Conservation (phyloP, 2,888 invertebrate species). For the Brassicogethes aeneus region DNA sequence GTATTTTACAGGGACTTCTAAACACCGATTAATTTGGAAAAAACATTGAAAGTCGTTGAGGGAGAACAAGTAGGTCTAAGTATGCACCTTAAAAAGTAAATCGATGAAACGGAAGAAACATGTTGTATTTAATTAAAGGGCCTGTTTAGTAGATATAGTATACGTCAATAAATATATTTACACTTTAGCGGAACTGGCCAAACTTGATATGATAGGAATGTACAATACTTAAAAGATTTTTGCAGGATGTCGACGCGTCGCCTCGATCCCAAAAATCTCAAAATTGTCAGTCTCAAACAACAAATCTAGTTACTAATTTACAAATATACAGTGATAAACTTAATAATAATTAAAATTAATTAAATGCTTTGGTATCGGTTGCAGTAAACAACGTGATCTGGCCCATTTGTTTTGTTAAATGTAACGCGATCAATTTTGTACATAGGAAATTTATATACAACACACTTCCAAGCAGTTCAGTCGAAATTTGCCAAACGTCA, state of each 20-base stretch:
- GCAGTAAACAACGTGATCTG: constrained; percentile 37
- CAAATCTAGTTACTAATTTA: constrained; percentile 36
- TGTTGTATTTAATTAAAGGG: background rate
- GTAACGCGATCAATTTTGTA: background rate
- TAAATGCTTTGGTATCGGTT: constrained; percentile 45
- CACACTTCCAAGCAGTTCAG: background rate
- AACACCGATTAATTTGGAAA: constrained; percentile 29
- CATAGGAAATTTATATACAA: background rate
- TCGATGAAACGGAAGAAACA: too few species aligned
- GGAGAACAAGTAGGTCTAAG: too few species aligned
- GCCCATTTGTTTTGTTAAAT: constrained; percentile 6
- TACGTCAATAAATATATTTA: constrained; percentile 35
- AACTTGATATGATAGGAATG: constrained; percentile 40
- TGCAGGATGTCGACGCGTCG: background rate
- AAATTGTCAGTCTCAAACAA: constrained; percentile 40
- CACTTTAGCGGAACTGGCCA: constrained; percentile 35
- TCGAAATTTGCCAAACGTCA: background rate
- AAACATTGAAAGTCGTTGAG: too few species aligned
- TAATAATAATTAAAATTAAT: constrained; percentile 37
- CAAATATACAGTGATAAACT: constrained; percentile 39
- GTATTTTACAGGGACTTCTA: constrained; percentile 20
- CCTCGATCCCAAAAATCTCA: background rate
- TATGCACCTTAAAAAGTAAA: too few species aligned
- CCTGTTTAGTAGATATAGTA: constrained; percentile 9
- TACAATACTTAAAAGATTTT: constrained; percentile 27